phyloP scores from a whole-genome alignment of 2,888 invertebrate genomes.

The Archaeoteleia sp. region DNA sequence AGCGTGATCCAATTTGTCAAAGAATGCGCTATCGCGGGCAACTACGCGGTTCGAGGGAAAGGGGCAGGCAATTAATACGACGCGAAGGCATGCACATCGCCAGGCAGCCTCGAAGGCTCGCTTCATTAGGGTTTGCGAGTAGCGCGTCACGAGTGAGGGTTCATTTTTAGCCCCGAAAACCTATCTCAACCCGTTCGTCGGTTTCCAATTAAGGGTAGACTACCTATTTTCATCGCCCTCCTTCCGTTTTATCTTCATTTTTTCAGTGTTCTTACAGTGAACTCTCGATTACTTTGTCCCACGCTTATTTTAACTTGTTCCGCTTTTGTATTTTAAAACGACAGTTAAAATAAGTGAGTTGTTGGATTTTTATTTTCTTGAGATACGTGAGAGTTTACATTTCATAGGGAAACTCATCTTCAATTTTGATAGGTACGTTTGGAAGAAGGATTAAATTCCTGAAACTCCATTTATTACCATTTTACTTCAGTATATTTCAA shows the following conservation, averaged over 20 bases:
- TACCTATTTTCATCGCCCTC: conserved; percentile 51
- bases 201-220: conserved; percentile 68
- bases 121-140: conserved; percentile 66
- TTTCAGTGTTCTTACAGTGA: conserved; percentile 1
- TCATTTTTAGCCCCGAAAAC: conserved; percentile 66
- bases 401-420: too few species aligned
- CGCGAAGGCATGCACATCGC: conserved; percentile 68
- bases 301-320: too few species aligned
- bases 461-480: too few species aligned
- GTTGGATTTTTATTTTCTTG: too few species aligned
- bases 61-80: conserved; percentile 69
- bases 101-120: conserved; percentile 65
- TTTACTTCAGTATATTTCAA: too few species aligned
- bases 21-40: conserved; percentile 68
- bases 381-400: too few species aligned
- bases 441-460: too few species aligned
- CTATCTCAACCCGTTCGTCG: conserved; percentile 63
- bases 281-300: too few species aligned
- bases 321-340: too few species aligned
- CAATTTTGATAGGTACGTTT: too few species aligned
- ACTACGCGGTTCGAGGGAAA: conserved; percentile 55
- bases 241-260: conserved; percentile 37
- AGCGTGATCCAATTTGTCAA: conserved; percentile 73
- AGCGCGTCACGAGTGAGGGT: conserved; percentile 59
- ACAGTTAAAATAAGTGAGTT: too few species aligned